Percentiles rank a stretch among this genome's conserved stretches.
Evolutionary conservation across 23 tunicate genomes (phyloP).

Genomic region (Trididemnum clinides): DNA sequence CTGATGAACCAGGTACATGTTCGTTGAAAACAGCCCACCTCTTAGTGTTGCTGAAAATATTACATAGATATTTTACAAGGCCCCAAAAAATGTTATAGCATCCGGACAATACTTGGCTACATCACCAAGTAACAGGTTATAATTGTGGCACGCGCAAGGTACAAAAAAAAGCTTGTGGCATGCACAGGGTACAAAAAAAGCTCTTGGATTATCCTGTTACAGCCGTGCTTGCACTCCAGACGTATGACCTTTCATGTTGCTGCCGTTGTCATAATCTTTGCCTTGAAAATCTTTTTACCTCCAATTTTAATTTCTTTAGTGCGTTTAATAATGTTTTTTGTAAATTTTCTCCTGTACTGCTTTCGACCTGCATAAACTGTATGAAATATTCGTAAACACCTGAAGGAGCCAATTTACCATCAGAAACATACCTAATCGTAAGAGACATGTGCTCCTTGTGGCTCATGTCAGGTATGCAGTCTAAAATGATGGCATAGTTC

Average conservation of each 20-base stretch:
- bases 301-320: neutral
- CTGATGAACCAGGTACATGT: slow-evolving; percentile 9
- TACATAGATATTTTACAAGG: neutral
- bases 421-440: neutral
- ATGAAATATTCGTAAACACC: slow-evolving; percentile 7
- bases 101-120: slow-evolving; percentile 15
- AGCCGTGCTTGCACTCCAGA: slow-evolving; percentile 22
- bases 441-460: slow-evolving; percentile 19
- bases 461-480: slow-evolving; percentile 23
- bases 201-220: neutral
- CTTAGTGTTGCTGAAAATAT: neutral
- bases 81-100: too few species aligned
- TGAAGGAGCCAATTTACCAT: too few species aligned
- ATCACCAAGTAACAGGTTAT: slow-evolving; percentile 8
- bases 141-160: too few species aligned
- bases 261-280: slow-evolving; percentile 4
- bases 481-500: slow-evolving; percentile 11
- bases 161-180: too few species aligned
- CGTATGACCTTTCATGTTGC: too few species aligned
- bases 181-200: too few species aligned
- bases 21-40: too few species aligned
- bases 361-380: slow-evolving; percentile 5
- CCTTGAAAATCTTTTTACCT: neutral
- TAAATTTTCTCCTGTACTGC: slow-evolving; percentile 12
- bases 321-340: neutral